Conservation (phyloP, 2,797 vertebrate species). For the Eulemur rubriventer region DNA sequence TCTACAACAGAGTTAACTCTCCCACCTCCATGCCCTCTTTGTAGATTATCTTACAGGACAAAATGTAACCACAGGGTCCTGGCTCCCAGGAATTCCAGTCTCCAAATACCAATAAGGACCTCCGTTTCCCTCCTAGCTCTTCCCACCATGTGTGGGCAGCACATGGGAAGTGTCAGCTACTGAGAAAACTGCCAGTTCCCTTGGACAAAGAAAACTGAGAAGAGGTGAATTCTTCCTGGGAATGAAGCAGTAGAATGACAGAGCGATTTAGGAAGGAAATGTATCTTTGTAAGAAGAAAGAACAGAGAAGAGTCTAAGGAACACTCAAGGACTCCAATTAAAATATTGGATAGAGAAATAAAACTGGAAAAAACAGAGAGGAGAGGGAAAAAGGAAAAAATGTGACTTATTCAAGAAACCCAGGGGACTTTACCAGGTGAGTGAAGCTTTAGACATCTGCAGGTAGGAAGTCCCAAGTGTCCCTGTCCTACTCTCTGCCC, state of each 20-base stretch:
- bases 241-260: not conserved
- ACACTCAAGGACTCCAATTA: not conserved
- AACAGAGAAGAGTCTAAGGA: constrained; percentile 6
- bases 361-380: not conserved
- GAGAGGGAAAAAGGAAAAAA: not conserved
- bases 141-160: not conserved
- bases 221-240: not conserved
- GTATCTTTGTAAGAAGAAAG: not conserved
- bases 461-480: not conserved
- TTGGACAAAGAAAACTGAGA: not conserved
- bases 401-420: not conserved
- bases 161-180: not conserved
- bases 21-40: not conserved
- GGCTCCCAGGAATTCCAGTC: not conserved
- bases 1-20: constrained; percentile 4
- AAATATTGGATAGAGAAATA: not conserved
- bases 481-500: not conserved
- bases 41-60: constrained; percentile 6
- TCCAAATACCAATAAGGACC: not conserved
- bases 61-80: not conserved
- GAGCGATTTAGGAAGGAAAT: constrained; percentile 17
- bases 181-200: not conserved
- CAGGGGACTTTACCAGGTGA: not conserved
- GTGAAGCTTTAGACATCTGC: not conserved
- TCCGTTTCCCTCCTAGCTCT: not conserved